Base-by-base conservation (phyloP, 1,140 invertebrate species). In the Temnothorax longispinosus region DNA sequence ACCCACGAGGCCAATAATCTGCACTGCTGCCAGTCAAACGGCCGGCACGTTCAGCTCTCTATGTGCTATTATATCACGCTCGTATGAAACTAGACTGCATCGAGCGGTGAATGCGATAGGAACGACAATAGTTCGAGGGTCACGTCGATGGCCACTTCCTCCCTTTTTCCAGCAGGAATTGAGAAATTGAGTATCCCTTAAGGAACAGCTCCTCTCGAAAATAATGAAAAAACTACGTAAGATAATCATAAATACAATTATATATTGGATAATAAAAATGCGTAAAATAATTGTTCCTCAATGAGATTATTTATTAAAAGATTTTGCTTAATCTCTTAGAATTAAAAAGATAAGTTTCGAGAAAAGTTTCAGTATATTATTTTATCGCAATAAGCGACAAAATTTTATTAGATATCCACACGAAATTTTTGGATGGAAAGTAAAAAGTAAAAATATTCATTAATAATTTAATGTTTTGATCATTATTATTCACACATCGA, bases 1-100 rank as follows among this genome's bases (percentile, higher is more conserved):
- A 88, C 76, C 82, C 72, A 71, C 41, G 72, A 89, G 81, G 60
- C 77, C 72, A 89, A 89, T 91, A 91, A 91, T 90, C 76, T 88
- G 64, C 81, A 91, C 60, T 71, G 56, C 56, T 67, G 75, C 64
- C 87, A 78, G 76, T 90, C 77, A 82, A 85, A 85, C 76, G 58
- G 52, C 54, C 60, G 58, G 81, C 77, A 81, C 58, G 60, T 44
- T 67, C 64, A 41, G 32, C 71, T 58, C 76, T 65, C 76, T 65
- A 69, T 47, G 38, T 47, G 60, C 60, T 65, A 86, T 88, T 90
- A 80, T 71, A 89, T 87, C 84, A 80, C 87, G 62, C 76, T 87
- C 75, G 52, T 87, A 85, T 72, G 72, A 91, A 85, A 88, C 85
- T 85, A 58, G 69, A 88, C 86, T 75, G 76, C 75, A 56, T 75